Evolutionary conservation across 2,888 invertebrate species (phyloP).

Genomic region (Trachelus tabidus): DNA sequence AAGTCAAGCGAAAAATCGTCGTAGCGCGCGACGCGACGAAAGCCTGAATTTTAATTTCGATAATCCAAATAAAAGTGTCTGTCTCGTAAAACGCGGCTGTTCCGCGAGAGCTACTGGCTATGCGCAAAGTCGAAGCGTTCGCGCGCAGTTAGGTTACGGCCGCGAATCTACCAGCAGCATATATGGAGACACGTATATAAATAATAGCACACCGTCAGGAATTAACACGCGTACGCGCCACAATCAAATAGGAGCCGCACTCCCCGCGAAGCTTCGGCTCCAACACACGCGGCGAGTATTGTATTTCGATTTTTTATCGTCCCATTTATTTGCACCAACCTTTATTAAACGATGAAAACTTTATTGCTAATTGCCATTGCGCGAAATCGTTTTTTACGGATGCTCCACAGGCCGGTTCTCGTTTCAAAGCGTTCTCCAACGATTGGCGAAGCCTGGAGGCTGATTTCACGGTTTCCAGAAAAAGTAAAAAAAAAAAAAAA

Average conservation of each 20-base stretch:
- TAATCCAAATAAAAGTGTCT: slow-evolving; percentile 45
- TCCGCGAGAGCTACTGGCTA: slow-evolving; percentile 14
- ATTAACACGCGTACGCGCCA: background rate
- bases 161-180: slow-evolving; percentile 34
- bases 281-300: slow-evolving; percentile 37
- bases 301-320: slow-evolving; percentile 57
- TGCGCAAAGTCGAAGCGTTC: slow-evolving; percentile 38
- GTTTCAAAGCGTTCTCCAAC: slow-evolving; percentile 32
- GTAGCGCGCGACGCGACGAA: no score
- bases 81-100: slow-evolving; percentile 43
- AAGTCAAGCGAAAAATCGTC: no score
- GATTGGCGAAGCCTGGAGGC: no score
- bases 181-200: slow-evolving; percentile 14
- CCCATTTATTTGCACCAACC: slow-evolving; percentile 56
- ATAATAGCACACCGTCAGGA: slow-evolving; percentile 8
- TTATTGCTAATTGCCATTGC: slow-evolving; percentile 57
- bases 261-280: slow-evolving; percentile 3
- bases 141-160: slow-evolving; percentile 32
- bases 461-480: no score
- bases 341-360: slow-evolving; percentile 61
- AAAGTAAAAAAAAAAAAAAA: slow-evolving; percentile 3
- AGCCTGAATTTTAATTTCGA: slow-evolving; percentile 31
- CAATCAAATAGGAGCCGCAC: background rate
- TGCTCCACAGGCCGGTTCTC: slow-evolving; percentile 48
- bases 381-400: slow-evolving; percentile 52